A percentile compares a stretch with the other conserved stretches of the same genome.
Evolutionary conservation across 2,888 invertebrate genomes (phyloP).

Genomic region (Ormyrus labotus): DNA sequence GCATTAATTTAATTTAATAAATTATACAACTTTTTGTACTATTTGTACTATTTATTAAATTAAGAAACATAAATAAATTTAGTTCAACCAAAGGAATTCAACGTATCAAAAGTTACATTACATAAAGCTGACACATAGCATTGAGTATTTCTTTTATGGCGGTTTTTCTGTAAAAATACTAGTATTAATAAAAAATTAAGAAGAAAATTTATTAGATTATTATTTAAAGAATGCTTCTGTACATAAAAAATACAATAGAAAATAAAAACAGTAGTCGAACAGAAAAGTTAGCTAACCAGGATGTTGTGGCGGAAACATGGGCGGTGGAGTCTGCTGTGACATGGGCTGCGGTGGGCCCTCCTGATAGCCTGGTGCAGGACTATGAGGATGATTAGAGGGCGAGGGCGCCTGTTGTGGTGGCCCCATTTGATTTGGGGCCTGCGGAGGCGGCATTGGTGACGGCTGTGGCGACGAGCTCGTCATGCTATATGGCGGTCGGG

Average conservation of each 20-base stretch:
- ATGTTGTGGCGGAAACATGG: conserved; percentile 65
- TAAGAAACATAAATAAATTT: not conserved
- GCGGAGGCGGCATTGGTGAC: conserved; percentile 91
- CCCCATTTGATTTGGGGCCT: conserved; percentile 88
- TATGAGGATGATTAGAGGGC: conserved; percentile 74
- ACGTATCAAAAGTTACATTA: too few relatives aligned
- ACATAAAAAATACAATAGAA: not conserved
- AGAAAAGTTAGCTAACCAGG: conserved; percentile 41
- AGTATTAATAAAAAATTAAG: too few relatives aligned
- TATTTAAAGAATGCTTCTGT: too few relatives aligned
- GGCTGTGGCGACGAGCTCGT: conserved; percentile 91
- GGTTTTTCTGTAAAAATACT: too few relatives aligned
- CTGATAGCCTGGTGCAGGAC: conserved; percentile 66
- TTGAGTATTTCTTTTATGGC: too few relatives aligned
- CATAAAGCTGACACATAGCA: too few relatives aligned
- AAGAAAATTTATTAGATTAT: too few relatives aligned
- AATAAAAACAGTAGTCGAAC: not conserved
- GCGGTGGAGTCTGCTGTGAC: conserved; percentile 60
- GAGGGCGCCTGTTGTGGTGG: conserved; percentile 88
- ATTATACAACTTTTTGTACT: not conserved
- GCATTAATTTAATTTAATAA: too few relatives aligned
- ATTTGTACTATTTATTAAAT: not conserved
- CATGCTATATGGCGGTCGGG: conserved; percentile 76
- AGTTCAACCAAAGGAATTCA: too few relatives aligned
- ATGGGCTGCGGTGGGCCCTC: conserved; percentile 63